These are phyloP conservation scores for Ursus arctos DNA, from an alignment of 2,113 vertebrate species.

Conservation along the genomic window DNA sequence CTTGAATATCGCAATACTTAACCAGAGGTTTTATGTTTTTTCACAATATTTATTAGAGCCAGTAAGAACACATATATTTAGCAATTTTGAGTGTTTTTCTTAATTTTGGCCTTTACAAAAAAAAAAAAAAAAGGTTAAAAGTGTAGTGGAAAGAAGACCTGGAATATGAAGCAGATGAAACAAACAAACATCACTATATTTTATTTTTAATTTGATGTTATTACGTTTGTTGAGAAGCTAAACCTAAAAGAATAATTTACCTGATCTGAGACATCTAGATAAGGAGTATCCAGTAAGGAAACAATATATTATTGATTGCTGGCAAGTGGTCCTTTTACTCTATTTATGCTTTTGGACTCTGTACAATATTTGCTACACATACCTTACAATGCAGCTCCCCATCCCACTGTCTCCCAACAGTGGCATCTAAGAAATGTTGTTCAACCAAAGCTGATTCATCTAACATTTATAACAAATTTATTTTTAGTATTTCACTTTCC, in stretches of 20 bases:
- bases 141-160: neutral
- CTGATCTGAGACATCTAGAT: neutral
- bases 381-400: fast-evolving
- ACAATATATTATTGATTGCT: neutral
- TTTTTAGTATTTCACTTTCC: neutral
- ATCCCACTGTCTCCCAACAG: neutral
- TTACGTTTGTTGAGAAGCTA: neutral
- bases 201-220: neutral
- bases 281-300: neutral
- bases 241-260: neutral
- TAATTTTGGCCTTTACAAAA: neutral
- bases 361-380: neutral
- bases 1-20: neutral
- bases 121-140: neutral
- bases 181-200: neutral
- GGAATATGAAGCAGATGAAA: neutral
- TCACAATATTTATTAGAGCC: neutral
- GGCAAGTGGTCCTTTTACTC: neutral
- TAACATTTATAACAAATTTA: neutral
- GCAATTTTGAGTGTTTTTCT: neutral
- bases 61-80: neutral
- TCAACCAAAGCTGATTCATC: neutral
- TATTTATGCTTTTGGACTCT: neutral
- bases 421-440: neutral
- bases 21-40: neutral